Evolutionary conservation across 53 echinoderm and acorn worm species (phyloP).

Genomic region (Pentamera pediparva): DNA sequence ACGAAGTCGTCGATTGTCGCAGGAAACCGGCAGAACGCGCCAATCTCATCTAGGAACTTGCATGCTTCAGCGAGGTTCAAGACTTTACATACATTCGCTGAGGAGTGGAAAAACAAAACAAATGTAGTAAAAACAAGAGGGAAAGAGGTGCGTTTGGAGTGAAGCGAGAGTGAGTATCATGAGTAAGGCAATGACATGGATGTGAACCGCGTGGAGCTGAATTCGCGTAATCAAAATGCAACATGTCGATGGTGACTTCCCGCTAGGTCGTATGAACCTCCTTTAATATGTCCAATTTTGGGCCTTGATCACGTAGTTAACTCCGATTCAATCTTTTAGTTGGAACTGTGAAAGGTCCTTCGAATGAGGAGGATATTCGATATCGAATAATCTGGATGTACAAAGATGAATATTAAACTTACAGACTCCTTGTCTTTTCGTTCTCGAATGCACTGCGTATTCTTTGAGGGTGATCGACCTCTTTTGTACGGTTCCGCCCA

Average conservation of each 20-base stretch:
- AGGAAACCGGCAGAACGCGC: conserved; percentile 53
- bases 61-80: conserved; percentile 52
- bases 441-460: background rate
- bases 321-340: background rate
- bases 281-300: background rate
- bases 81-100: conserved; percentile 56
- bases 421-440: background rate
- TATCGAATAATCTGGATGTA: too few relatives aligned
- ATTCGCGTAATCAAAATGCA: background rate
- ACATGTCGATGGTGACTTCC: background rate
- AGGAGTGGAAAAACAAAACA: background rate
- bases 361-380: too few relatives aligned
- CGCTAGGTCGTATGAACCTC: background rate
- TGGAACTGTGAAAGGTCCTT: too few relatives aligned
- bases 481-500: background rate
- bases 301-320: background rate
- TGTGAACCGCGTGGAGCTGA: too few relatives aligned
- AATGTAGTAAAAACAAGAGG: too few relatives aligned
- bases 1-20: conserved; percentile 33
- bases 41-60: conserved; percentile 32
- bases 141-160: too few relatives aligned
- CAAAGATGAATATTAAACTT: too few relatives aligned
- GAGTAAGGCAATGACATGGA: background rate
- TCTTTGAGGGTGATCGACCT: background rate
- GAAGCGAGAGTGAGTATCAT: too few relatives aligned